Conservation (phyloP, 2,888 invertebrate genomes). For the Homarus gammarus region DNA sequence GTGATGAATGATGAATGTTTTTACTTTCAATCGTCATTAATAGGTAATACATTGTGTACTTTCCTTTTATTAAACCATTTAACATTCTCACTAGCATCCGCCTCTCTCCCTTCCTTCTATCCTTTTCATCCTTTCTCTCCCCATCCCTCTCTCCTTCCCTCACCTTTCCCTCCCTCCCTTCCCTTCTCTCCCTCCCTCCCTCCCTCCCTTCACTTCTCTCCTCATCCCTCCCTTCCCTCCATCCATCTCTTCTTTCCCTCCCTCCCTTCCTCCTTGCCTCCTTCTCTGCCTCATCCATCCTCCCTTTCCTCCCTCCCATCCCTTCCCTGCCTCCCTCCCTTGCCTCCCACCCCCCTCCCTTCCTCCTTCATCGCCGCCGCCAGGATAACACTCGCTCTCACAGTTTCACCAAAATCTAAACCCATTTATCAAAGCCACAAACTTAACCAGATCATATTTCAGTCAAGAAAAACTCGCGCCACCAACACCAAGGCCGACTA, state of each 20-base stretch:
- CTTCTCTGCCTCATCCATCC: constrained; percentile 22
- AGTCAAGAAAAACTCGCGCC: background rate
- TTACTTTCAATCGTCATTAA: too few relatives aligned
- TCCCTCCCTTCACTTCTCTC: background rate
- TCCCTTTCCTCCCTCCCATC: background rate
- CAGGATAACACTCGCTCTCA: background rate
- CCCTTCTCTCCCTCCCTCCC: constrained; percentile 1
- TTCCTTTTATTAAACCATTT: background rate
- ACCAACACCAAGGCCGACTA: background rate
- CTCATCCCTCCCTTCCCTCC: too few relatives aligned
- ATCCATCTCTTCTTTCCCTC: constrained; percentile 1
- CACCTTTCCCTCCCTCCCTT: background rate
- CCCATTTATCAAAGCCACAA: background rate
- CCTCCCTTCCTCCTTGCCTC: constrained; percentile 40
- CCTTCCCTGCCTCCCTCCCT: background rate
- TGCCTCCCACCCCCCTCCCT: background rate
- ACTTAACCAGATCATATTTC: background rate
- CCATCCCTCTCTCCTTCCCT: background rate
- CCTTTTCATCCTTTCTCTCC: background rate
- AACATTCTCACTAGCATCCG: too few relatives aligned
- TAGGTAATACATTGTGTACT: constrained; percentile 16
- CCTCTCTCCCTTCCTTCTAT: background rate
- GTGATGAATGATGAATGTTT: too few relatives aligned
- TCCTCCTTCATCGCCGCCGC: background rate
- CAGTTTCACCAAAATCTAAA: background rate